Base-by-base conservation (phyloP, 2,888 invertebrate species). In the Diaphora mendica region DNA sequence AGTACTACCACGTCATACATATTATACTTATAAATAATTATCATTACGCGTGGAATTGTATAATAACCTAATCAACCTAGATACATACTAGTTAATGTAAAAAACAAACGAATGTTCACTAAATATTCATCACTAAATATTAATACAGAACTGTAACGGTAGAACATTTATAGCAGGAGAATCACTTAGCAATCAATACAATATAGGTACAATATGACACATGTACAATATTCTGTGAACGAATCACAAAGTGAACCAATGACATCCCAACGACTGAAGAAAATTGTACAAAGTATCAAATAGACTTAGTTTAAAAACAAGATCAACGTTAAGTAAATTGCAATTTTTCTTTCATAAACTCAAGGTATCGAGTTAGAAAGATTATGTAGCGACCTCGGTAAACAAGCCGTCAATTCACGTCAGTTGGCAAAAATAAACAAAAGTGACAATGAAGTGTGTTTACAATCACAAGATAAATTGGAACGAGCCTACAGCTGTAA, bases 401-500 rank as follows among this genome's bases (percentile, higher is more conserved):
- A 78, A 82, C 74, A 82, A 79, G 74, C 74, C 30, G 30, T 15
- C 62, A 30, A 62, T 30, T 62, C 33, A 66, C 64, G 73, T 77
- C 72, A 76, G 68, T 74, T 73, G 69, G 71, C 71, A 74, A 74
- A 77, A 76, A 74, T 68, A 74, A 83, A 83, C 70, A 72, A 68
- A 73, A 68, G 69, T 44, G 65, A 33, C 35, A 64, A n/a, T n/a
- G 9, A 17, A 48, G 68, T 64, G 72, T 75, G 71, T 78, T 59
- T 75, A 77, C 70, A 68, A 71, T 62, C 59, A n/a, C 64, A 68
- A 71, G 65, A 75, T 75, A 78, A 76, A 76, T 76, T 79, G 64
- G 44, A 44, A 33, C 30, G 62, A 55, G 44, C 65, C 55, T 55
- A 65, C 17, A 17, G 17, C 13, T 33, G 71, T 65, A 65, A 71